phyloP scores from a whole-genome alignment of 2,113 vertebrate genomes.

The Poecilia latipinna region DNA sequence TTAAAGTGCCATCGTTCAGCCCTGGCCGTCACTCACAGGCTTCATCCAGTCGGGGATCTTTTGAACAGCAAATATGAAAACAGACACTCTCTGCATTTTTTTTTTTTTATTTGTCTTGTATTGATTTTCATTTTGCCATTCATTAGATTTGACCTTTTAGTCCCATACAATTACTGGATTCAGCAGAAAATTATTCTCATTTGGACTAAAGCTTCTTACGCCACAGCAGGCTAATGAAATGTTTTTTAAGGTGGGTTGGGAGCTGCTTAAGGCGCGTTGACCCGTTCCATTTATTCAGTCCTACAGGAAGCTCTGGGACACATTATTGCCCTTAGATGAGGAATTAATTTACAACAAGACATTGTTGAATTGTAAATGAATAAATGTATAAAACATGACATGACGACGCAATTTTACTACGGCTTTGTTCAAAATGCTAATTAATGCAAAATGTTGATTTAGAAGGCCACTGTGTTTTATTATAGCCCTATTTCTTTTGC shows the following conservation, averaged over 20 bases:
- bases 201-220: slow-evolving; percentile 30
- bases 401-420: slow-evolving; percentile 32
- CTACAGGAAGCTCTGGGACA: slow-evolving; percentile 45
- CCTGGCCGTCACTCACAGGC: slow-evolving; percentile 8
- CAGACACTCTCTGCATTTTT: slow-evolving; percentile 28
- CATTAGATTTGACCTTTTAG: slow-evolving; percentile 58
- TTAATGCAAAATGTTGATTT: background rate
- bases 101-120: slow-evolving; percentile 13
- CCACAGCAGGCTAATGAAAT: slow-evolving; percentile 50
- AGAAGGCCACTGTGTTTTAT: background rate
- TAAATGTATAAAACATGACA: slow-evolving; percentile 34
- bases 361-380: slow-evolving; percentile 59
- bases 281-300: slow-evolving; percentile 56
- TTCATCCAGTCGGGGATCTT: slow-evolving; percentile 18
- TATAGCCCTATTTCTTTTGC: background rate
- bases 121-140: slow-evolving; percentile 55
- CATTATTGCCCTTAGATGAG: slow-evolving; percentile 56
- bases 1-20: slow-evolving; percentile 38
- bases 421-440: slow-evolving; percentile 23
- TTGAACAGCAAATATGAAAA: slow-evolving; percentile 34
- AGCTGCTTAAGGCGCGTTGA: slow-evolving; percentile 62
- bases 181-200: slow-evolving; percentile 49
- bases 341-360: slow-evolving; percentile 64
- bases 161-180: slow-evolving; percentile 46
- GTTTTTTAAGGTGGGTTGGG: slow-evolving; percentile 58